phyloP scores from a whole-genome alignment of 2,888 invertebrate genomes.

The Mimumesa dahlbomi region DNA sequence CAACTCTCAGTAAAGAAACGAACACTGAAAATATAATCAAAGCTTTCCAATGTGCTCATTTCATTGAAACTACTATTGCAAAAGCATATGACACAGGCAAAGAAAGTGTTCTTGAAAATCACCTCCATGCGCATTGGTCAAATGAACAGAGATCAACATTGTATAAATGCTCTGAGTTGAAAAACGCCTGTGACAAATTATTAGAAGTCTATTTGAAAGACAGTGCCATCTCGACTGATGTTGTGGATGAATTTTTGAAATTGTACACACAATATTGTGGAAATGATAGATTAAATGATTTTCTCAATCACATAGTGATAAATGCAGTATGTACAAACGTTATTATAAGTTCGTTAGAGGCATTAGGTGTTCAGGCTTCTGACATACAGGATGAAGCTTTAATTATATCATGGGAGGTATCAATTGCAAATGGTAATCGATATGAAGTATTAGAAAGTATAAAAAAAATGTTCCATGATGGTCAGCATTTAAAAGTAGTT shows the following conservation, averaged over 20 bases:
- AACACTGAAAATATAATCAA: constrained; percentile 81
- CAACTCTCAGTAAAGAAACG: constrained; percentile 80
- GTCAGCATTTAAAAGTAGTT: constrained; percentile 73
- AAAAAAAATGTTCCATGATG: constrained; percentile 73
- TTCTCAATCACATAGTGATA: constrained; percentile 70
- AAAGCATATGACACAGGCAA: constrained; percentile 79
- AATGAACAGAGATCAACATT: constrained; percentile 64
- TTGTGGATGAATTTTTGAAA: constrained; percentile 80
- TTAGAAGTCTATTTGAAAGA: constrained; percentile 79
- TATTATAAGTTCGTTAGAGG: constrained; percentile 62
- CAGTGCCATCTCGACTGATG: constrained; percentile 67
- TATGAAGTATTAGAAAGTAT: constrained; percentile 69
- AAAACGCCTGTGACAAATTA: constrained; percentile 80
- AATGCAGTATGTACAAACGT: constrained; percentile 66
- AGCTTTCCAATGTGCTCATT: constrained; percentile 82
- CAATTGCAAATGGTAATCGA: constrained; percentile 68
- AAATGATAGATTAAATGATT: constrained; percentile 77
- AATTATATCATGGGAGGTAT: constrained; percentile 70
- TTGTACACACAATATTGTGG: constrained; percentile 79
- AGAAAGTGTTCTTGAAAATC: constrained; percentile 78
- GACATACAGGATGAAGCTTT: constrained; percentile 70
- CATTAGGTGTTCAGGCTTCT: constrained; percentile 60
- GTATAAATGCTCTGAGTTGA: constrained; percentile 73
- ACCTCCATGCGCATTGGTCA: constrained; percentile 80
- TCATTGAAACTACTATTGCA: constrained; percentile 82